These are phyloP conservation scores for Jacana jacana DNA, from an alignment of 2,113 vertebrate species.

Conservation along the genomic window DNA sequence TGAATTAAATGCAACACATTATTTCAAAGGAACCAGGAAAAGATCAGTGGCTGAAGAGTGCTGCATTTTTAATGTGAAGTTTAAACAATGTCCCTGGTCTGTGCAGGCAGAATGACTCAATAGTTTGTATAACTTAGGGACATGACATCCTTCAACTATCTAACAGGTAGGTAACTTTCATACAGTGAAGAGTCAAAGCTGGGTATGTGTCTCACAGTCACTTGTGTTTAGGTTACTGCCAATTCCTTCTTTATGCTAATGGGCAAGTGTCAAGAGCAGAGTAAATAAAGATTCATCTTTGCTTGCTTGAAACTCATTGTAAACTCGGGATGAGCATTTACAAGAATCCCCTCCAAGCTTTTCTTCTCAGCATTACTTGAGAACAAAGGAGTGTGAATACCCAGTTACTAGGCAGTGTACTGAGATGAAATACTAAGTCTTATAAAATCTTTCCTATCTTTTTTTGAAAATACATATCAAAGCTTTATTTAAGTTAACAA, in stretches of 20 bases:
- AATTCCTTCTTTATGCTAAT: neutral
- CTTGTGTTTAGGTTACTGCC: neutral
- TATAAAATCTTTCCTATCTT: neutral
- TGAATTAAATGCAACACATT: constrained; percentile 1
- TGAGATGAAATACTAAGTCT: neutral
- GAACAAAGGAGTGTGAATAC: neutral
- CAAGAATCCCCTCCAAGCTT: neutral
- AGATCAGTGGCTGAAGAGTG: neutral
- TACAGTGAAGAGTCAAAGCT: neutral
- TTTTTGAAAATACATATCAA: neutral
- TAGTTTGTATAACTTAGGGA: neutral
- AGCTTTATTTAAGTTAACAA: neutral
- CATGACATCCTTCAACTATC: no score
- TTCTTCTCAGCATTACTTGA: neutral
- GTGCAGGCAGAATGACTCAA: neutral
- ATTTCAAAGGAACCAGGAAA: constrained; percentile 37
- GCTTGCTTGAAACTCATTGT: neutral
- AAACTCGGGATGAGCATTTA: neutral
- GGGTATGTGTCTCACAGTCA: neutral
- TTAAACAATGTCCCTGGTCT: neutral
- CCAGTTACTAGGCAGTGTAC: neutral
- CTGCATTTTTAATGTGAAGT: constrained; percentile 6
- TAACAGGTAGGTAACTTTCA: neutral
- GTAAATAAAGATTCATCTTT: neutral
- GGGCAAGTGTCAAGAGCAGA: neutral